These are phyloP conservation scores for Rhopilema esculentum DNA, from an alignment of 30 jellyfish, hydroid and myxozoan species.

Conservation along the genomic window DNA sequence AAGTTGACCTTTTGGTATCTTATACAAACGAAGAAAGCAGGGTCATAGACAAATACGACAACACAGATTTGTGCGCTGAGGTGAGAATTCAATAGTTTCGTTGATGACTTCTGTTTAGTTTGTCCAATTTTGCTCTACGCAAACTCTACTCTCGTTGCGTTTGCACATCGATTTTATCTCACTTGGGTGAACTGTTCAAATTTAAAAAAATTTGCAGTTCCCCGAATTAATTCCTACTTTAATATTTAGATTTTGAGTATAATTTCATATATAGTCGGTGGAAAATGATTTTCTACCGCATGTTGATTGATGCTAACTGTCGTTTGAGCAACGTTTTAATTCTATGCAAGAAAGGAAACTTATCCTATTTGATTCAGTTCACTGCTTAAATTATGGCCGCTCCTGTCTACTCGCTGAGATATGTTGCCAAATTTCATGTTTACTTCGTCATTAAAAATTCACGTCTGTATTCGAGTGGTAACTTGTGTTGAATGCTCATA, in stretches of 20 bases:
- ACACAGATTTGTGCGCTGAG: slow-evolving; percentile 67
- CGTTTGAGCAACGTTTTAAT: slow-evolving; percentile 47
- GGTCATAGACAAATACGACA: slow-evolving; percentile 51
- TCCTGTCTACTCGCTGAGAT: neutral
- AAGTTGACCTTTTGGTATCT: slow-evolving; percentile 89
- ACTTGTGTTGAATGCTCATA: neutral
- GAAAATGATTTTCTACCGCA: neutral
- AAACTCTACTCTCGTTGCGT: neutral
- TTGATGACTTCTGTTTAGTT: slow-evolving; percentile 43
- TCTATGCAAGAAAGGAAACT: slow-evolving; percentile 58
- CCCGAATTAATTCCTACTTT: neutral
- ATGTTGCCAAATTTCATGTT: neutral
- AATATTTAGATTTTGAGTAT: neutral
- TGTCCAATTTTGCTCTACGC: slow-evolving; percentile 11
- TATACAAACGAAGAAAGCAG: slow-evolving; percentile 77
- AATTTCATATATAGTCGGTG: neutral
- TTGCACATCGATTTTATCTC: neutral
- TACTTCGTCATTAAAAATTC: neutral
- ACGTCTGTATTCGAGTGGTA: neutral
- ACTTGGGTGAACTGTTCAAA: neutral
- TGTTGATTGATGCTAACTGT: slow-evolving; percentile 43
- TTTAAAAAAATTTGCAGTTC: too few species aligned
- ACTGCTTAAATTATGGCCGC: slow-evolving; percentile 20
- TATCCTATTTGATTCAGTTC: slow-evolving; percentile 67
- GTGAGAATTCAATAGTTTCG: slow-evolving; percentile 57